Evolutionary conservation across 2,888 invertebrate species (phyloP).

Genomic region (Thysanoteuthis rhombus): DNA sequence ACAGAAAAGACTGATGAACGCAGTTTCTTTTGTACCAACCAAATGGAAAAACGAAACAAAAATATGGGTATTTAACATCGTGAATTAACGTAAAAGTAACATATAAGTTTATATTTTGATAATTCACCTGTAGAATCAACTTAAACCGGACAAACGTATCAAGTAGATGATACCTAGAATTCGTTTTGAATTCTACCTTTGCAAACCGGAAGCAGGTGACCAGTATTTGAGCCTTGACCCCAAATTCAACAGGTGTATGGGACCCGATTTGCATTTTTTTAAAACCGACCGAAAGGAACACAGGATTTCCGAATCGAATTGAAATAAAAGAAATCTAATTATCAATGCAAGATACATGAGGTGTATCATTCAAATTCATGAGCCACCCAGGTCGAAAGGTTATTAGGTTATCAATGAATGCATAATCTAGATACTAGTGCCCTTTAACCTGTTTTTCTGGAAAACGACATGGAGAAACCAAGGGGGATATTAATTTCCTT

Average conservation of each 20-base stretch:
- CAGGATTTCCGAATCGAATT: neutral
- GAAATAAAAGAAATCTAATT: neutral
- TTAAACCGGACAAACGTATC: too few relatives aligned
- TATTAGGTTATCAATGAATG: neutral
- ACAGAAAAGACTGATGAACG: too few relatives aligned
- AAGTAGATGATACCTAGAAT: too few relatives aligned
- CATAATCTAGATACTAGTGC: neutral
- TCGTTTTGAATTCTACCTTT: neutral
- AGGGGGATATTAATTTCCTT: too few relatives aligned
- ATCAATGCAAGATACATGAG: neutral
- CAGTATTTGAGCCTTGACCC: neutral
- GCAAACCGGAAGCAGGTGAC: neutral
- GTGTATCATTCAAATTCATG: neutral
- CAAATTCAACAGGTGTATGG: neutral
- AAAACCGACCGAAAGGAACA: neutral
- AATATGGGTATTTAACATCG: too few relatives aligned
- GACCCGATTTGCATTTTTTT: neutral
- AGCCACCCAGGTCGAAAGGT: neutral
- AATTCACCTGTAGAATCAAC: too few relatives aligned
- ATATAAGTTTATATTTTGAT: too few relatives aligned
- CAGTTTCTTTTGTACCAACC: too few relatives aligned
- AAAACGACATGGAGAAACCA: too few relatives aligned
- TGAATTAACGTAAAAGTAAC: too few relatives aligned
- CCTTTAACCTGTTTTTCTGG: too few relatives aligned
- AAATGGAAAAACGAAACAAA: too few relatives aligned